These are phyloP conservation scores for Drosophila nigromelanica DNA, from an alignment of 1,140 invertebrate species.

Conservation along the genomic window DNA sequence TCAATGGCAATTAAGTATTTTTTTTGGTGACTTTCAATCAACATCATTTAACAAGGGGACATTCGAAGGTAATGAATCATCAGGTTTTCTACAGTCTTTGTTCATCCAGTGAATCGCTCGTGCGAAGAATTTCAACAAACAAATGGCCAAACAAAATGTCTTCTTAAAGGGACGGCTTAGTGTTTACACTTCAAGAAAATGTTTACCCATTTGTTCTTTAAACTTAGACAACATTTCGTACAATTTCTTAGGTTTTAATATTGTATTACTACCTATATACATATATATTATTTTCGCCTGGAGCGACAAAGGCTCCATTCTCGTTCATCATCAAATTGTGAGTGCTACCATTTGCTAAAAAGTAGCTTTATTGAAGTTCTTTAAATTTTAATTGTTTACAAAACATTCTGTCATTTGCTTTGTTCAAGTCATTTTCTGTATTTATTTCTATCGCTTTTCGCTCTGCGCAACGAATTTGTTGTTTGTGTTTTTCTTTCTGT, in stretches of 20 bases:
- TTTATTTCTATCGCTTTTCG: constrained; percentile 10
- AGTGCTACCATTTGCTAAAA: constrained; percentile 22
- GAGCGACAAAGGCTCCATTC: no score
- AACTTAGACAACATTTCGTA: no score
- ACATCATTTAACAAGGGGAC: neutral
- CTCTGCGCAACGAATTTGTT: neutral
- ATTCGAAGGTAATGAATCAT: neutral
- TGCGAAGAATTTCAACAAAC: constrained; percentile 9
- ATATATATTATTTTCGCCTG: no score
- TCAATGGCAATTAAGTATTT: neutral
- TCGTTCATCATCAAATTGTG: neutral
- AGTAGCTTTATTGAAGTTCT: constrained; percentile 10
- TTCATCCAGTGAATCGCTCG: neutral
- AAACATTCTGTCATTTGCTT: constrained; percentile 11
- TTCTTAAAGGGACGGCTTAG: no score
- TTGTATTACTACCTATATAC: no score
- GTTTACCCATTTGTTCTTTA: no score
- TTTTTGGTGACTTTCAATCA: neutral
- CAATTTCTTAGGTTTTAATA: no score
- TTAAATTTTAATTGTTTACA: constrained; percentile 22
- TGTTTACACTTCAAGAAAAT: no score
- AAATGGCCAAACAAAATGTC: neutral
- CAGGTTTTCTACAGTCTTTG: neutral
- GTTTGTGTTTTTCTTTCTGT: neutral
- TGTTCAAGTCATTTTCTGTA: constrained; percentile 6